Evolutionary conservation across 1,140 invertebrate species (phyloP), one percentile per base, ranked within the genome.

Genomic region (Xylocopa sonorina): DNA sequence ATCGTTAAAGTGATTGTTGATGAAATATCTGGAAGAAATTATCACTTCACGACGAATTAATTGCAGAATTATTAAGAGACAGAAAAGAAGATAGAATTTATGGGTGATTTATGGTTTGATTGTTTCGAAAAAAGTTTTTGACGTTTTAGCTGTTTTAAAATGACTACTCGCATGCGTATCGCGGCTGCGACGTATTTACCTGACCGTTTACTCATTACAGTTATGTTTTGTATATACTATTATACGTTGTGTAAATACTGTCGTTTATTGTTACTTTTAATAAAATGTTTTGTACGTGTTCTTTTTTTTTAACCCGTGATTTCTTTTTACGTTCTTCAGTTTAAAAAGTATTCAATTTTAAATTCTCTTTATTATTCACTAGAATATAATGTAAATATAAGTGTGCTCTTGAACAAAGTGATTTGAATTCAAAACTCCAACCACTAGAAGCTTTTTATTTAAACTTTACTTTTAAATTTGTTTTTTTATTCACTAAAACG

Each of bases 221-320:
- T 51, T 68, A 58, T 53, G 10, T 81, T 77, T 81, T 84, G 72
- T 84, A 84, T 69, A 81, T 85, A 84, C 43, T 57, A 64, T 50
- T 57, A 64, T 62, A 57, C n/a, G 24, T 48, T 62, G 32, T 85
- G 83, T 85, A 85, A 78, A 85, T 85, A 85, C 34, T 50, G 32
- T 74, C 9, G 46, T 41, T 63, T 66, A 34, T 21, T 81, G 48
- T 81, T 84, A 72, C 57, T 16, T 68, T 48, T 55, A 85, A 85
- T 84, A 84, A 85, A 85, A 9, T 29, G 34, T 77, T 80, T 80
- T 80, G 6, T 67, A 67, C 62, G 51, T 48, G 32, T 66, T 64
- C n/a, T n/a, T n/a, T 55, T 74, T 74, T 78, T 78, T 38, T 60
- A 58, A 57, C 5, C 4, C 3, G 0, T 1, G 9, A 2, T 3